Conservation (phyloP, 2,888 invertebrate species). For the Philereme transversata region DNA sequence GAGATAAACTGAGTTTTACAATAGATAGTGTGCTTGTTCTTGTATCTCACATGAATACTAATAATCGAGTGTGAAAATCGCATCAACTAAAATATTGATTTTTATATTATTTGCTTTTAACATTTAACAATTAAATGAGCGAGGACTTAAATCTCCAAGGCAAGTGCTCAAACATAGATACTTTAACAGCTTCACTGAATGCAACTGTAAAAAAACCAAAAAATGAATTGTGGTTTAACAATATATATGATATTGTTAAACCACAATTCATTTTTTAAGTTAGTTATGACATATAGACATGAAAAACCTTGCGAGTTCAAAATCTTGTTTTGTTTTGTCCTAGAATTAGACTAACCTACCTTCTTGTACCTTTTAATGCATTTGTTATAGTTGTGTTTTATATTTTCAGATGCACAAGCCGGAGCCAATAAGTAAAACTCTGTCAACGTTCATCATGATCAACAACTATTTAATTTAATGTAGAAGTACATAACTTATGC, state of each 20-base stretch:
- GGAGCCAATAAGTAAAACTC: constrained; percentile 52
- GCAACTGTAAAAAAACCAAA: too few relatives aligned
- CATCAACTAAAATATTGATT: constrained; percentile 14
- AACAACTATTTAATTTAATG: constrained; percentile 53
- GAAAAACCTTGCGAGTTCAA: neutral
- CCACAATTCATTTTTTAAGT: neutral
- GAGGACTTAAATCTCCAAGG: too few relatives aligned
- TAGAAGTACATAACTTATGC: constrained; percentile 49
- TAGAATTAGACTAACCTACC: neutral
- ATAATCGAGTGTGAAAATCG: constrained; percentile 18
- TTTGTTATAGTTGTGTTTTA: neutral
- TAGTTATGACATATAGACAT: neutral
- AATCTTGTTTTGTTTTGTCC: constrained; percentile 13
- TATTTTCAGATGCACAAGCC: constrained; percentile 61
- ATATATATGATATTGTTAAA: too few relatives aligned
- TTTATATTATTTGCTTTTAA: neutral
- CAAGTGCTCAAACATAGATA: neutral
- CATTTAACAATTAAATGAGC: neutral
- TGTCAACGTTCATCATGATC: constrained; percentile 55
- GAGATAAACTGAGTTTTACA: neutral
- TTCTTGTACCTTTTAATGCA: neutral
- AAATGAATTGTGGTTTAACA: too few relatives aligned
- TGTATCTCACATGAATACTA: constrained; percentile 17
- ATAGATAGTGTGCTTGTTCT: constrained; percentile 2
- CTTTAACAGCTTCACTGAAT: neutral